A percentile compares a stretch with the other conserved stretches of the same genome.
phyloP scores from a whole-genome alignment of 2,113 vertebrate species.

The Marmota flaviventris region DNA sequence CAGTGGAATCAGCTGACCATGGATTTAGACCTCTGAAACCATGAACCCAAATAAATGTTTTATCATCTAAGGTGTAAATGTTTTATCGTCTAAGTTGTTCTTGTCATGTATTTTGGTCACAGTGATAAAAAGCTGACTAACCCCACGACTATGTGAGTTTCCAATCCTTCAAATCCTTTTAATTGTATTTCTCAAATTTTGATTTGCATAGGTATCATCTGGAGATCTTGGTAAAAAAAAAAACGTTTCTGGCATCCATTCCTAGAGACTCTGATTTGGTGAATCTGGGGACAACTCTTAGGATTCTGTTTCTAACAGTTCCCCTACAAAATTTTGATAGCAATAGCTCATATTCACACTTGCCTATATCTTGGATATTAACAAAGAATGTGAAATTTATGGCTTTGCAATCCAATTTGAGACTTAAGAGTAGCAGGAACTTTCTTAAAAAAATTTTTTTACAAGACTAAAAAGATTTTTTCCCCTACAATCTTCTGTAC shows the following conservation, averaged over 20 bases:
- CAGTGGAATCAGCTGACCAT: too few species aligned
- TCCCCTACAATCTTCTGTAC: background rate
- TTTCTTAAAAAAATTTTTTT: background rate
- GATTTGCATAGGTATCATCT: background rate
- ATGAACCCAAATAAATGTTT: too few species aligned
- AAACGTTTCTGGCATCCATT: background rate
- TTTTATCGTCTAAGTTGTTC: too few species aligned
- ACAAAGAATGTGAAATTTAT: background rate
- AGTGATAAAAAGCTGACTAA: too few species aligned
- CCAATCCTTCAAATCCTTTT: background rate
- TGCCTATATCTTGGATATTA: background rate
- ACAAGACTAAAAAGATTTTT: background rate
- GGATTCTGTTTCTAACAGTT: background rate
- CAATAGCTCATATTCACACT: background rate
- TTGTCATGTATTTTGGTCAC: too few species aligned
- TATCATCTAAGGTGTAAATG: too few species aligned
- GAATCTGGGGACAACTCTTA: background rate
- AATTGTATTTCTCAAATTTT: constrained; percentile 50
- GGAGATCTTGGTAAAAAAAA: background rate
- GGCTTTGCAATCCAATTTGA: background rate
- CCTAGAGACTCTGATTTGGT: constrained; percentile 4
- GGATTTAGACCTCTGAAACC: too few species aligned
- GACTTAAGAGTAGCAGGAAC: background rate
- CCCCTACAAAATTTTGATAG: background rate
- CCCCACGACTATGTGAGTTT: background rate